Conservation (phyloP, 1,140 invertebrate genomes). For the Anoplophora glabripennis region DNA sequence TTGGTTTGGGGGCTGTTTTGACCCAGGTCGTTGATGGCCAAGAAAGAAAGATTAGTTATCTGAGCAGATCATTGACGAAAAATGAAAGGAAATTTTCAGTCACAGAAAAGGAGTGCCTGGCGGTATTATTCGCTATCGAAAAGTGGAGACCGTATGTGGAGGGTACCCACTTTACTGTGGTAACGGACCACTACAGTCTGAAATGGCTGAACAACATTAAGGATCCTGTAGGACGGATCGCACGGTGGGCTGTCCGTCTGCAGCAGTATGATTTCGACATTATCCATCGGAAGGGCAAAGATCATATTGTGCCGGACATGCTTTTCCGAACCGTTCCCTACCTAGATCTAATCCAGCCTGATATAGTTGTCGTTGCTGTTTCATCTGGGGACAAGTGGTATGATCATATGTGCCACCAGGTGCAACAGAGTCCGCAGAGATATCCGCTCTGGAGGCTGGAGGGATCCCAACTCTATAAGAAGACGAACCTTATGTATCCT, state of each 20-base stretch:
- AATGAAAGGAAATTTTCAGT: slow-evolving; percentile 46
- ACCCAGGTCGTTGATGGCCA: slow-evolving; percentile 23
- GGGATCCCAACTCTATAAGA: not conserved
- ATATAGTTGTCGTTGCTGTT: not conserved
- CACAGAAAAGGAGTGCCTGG: slow-evolving; percentile 52
- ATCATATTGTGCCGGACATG: slow-evolving; percentile 39
- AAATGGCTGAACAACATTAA: slow-evolving; percentile 49
- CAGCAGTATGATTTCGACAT: slow-evolving; percentile 48
- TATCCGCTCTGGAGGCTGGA: slow-evolving; percentile 8
- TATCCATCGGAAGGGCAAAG: slow-evolving; percentile 41
- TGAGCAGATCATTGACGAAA: slow-evolving; percentile 26
- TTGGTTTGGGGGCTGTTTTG: slow-evolving; percentile 32
- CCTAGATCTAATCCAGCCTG: not conserved
- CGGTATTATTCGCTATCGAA: slow-evolving; percentile 43
- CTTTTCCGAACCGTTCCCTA: slow-evolving; percentile 2
- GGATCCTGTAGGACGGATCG: slow-evolving; percentile 45
- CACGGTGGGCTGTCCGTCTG: slow-evolving; percentile 47
- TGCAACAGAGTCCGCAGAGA: slow-evolving; percentile 1
- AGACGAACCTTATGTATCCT: not conserved
- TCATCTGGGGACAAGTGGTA: slow-evolving; percentile 9
- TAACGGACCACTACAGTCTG: slow-evolving; percentile 51
- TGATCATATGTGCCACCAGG: not conserved
- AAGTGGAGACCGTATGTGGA: slow-evolving; percentile 5
- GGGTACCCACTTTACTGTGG: not conserved
- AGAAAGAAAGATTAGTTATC: slow-evolving; percentile 30